These are phyloP conservation scores for Phataginus tetradactyla DNA, from an alignment of 2,797 vertebrate species.

Conservation along the genomic window DNA sequence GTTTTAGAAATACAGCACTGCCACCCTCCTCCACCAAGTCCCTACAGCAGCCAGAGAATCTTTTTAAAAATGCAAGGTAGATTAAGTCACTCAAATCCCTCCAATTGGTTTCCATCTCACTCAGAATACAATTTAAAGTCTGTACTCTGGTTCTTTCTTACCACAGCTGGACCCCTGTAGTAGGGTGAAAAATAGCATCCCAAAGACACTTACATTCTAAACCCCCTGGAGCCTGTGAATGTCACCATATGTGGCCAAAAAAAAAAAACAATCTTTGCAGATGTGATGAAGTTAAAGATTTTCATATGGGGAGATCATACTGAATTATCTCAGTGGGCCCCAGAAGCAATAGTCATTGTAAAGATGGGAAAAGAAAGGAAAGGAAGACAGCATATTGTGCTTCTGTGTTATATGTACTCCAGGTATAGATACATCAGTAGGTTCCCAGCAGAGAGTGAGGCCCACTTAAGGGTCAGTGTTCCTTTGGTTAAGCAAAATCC, in stretches of 20 bases:
- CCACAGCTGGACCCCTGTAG: background rate
- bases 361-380: background rate
- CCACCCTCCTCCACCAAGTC: background rate
- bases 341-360: background rate
- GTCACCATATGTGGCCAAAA: background rate
- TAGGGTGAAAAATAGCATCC: background rate
- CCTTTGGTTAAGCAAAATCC: background rate
- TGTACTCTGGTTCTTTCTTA: background rate
- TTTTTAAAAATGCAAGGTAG: background rate
- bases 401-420: background rate
- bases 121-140: background rate
- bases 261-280: background rate
- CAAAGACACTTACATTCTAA: background rate
- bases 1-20: background rate
- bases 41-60: background rate
- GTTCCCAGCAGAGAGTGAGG: background rate
- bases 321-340: background rate
- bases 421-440: background rate
- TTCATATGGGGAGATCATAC: background rate
- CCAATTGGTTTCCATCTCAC: background rate
- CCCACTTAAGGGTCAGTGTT: background rate
- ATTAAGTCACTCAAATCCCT: background rate
- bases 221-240: background rate
- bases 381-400: background rate
- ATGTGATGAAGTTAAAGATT: background rate